Conservation (phyloP, 2,113 vertebrate genomes). For the Apteryx mantelli region DNA sequence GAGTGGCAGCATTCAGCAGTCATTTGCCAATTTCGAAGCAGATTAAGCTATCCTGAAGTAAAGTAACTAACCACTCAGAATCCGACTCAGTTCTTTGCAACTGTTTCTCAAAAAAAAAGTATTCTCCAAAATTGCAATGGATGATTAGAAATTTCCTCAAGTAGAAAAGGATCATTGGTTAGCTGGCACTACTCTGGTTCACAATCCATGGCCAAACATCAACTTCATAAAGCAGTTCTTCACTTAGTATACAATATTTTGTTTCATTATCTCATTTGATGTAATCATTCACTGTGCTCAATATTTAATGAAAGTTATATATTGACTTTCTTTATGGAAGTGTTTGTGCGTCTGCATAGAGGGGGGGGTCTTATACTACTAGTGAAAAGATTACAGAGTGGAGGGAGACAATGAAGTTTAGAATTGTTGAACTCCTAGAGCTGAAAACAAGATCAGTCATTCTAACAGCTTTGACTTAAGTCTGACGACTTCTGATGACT, state of each 20-base stretch:
- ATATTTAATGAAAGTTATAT: not conserved
- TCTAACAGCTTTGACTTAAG: not conserved
- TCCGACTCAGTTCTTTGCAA: not conserved
- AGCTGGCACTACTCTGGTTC: not conserved
- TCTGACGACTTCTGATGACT: not conserved
- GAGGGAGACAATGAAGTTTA: not conserved
- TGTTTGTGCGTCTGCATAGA: not conserved
- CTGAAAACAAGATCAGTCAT: not conserved
- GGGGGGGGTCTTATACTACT: not conserved
- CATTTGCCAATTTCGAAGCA: not conserved
- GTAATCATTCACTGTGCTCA: fast-evolving
- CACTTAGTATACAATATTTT: not conserved
- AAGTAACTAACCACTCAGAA: not conserved
- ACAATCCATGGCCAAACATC: not conserved
- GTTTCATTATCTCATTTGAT: not conserved
- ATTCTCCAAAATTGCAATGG: not conserved
- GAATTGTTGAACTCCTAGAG: not conserved
- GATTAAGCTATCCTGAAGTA: not conserved
- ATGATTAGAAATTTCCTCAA: not conserved
- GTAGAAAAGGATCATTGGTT: not conserved
- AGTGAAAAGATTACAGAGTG: not conserved
- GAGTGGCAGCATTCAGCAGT: not conserved
- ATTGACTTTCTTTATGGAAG: not conserved
- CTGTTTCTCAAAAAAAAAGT: not conserved
- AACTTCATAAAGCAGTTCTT: not conserved